Evolutionary conservation across 2,888 invertebrate genomes (phyloP), one percentile per base, ranked within the genome.

Genomic region (Pandemis corylana): DNA sequence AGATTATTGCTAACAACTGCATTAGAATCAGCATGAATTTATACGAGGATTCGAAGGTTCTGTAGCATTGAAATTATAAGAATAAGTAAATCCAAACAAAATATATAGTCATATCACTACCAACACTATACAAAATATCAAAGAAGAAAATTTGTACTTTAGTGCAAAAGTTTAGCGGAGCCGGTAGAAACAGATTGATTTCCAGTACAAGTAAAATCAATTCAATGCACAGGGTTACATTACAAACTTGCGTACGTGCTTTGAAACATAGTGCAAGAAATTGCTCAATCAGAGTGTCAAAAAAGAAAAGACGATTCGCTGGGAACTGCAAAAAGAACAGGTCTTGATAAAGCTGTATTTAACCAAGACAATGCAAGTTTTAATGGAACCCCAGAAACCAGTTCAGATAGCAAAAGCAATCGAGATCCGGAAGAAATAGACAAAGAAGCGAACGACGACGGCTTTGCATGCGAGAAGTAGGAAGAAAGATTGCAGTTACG

Each of bases 401-500:
- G 59, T 65, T 67, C 15, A 12, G 49, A 66, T 42, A 53, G 62
- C 51, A 70, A 74, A 66, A 77, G 77, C 75, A 76, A 79, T 76
- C 72, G 68, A 67, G 68, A 76, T 71, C 75, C 76, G 82, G 80
- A 89, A 89, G 91, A 90, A 90, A 85, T 84, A 80, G 77, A 82
- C 83, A 83, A 84, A 83, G 85, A 80, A 67, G 80, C 78, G 74
- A 79, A 76, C 71, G 76, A 77, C 71, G 75, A 77, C 68, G 77
- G 73, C 80, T 71, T 75, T 80, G 80, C 83, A 82, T 85, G 82
- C 85, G 83, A 86, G 86, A 89, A 85, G 80, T 83, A 90, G 90
- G 91, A 93, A 92, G 91, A 89, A 85, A 82, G 80, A 84, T 81
- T 76, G 70, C 71, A 79, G 82, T 86, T 85, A 87, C 87, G 85